Percentiles rank a stretch among this genome's conserved stretches.
Conservation (phyloP, 2,113 vertebrate genomes). For the Menidia beryllina region DNA sequence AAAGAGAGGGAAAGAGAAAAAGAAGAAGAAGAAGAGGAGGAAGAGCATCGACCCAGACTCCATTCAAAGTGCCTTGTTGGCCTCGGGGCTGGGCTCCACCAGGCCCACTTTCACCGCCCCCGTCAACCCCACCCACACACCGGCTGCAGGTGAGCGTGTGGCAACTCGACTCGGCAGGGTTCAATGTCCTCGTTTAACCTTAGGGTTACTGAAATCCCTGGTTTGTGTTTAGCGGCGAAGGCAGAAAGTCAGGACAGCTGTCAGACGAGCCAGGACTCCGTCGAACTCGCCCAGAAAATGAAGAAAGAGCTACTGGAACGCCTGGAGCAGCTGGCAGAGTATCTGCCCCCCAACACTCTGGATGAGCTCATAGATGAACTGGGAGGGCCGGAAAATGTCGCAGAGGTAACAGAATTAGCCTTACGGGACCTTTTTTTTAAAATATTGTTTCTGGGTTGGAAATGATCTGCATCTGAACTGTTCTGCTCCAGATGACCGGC, state of each 20-base stretch:
- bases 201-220: not conserved
- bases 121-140: constrained; percentile 79
- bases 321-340: constrained; percentile 90
- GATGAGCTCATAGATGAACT: constrained; percentile 98
- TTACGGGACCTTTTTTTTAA: not conserved
- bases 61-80: constrained; percentile 99
- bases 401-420: constrained; percentile 84
- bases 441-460: not conserved
- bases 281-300: constrained; percentile 96
- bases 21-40: constrained; percentile 87
- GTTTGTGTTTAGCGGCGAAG: constrained; percentile 77
- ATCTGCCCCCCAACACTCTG: constrained; percentile 95
- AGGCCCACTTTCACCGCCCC: constrained; percentile 90
- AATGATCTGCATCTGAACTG: not conserved
- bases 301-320: constrained; percentile 92
- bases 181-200: not conserved
- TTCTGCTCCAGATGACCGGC: constrained; percentile 90
- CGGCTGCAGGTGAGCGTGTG: constrained; percentile 66
- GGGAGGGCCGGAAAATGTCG: constrained; percentile 96
- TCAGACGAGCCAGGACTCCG: constrained; percentile 94
- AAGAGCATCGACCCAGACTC: constrained; percentile 97
- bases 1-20: constrained; percentile 94
- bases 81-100: constrained; percentile 94
- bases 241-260: constrained; percentile 87
- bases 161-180: not conserved